phyloP scores from a whole-genome alignment of 1,140 invertebrate species.

The Lysiphlebus fabarum region DNA sequence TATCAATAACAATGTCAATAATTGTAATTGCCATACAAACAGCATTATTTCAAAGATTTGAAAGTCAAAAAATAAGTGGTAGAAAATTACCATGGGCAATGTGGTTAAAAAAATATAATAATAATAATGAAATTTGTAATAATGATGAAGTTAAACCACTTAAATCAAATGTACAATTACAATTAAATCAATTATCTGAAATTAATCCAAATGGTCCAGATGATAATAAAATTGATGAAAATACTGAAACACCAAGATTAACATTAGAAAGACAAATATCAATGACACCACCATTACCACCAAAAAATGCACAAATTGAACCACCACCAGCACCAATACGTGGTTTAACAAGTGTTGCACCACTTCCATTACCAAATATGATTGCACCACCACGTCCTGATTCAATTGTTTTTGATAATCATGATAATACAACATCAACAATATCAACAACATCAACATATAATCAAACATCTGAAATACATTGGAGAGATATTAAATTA shows the following conservation, averaged over 20 bases:
- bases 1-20: slow-evolving; percentile 64
- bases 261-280: slow-evolving; percentile 42
- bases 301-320: slow-evolving; percentile 45
- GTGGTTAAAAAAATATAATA: slow-evolving; percentile 50
- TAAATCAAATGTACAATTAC: slow-evolving; percentile 12
- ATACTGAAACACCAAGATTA: slow-evolving; percentile 16
- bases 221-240: slow-evolving; percentile 19
- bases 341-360: slow-evolving; percentile 45
- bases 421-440: slow-evolving; percentile 22
- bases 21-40: slow-evolving; percentile 66
- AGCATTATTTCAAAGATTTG: slow-evolving; percentile 70
- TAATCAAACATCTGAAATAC: slow-evolving; percentile 11
- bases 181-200: slow-evolving; percentile 10
- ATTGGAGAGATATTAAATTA: slow-evolving; percentile 32
- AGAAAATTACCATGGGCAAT: slow-evolving; percentile 69
- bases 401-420: slow-evolving; percentile 33
- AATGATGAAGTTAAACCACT: slow-evolving; percentile 41
- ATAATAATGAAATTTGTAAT: slow-evolving; percentile 43
- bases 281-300: slow-evolving; percentile 49
- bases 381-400: slow-evolving; percentile 52
- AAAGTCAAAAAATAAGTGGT: slow-evolving; percentile 70
- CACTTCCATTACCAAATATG: slow-evolving; percentile 46
- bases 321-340: slow-evolving; percentile 50
- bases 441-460: slow-evolving; percentile 16
- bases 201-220: not conserved